Conservation (phyloP, 2,113 vertebrate genomes). For the Aix galericulata region DNA sequence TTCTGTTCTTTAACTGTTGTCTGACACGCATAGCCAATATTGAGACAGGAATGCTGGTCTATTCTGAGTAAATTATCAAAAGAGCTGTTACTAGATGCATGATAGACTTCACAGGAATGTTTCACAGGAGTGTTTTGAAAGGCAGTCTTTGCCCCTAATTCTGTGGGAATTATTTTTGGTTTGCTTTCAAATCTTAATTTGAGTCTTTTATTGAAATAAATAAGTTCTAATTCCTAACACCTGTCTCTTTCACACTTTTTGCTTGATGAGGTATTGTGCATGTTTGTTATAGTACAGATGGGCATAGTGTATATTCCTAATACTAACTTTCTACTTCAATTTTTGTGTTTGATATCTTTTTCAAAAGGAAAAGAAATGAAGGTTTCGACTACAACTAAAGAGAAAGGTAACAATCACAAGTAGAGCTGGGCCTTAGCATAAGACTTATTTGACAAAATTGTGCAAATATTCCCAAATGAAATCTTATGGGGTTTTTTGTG, state of each 20-base stretch:
- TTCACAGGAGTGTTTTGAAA: background rate
- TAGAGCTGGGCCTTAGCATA: background rate
- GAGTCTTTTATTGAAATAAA: background rate
- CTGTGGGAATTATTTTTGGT: background rate
- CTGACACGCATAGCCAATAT: background rate
- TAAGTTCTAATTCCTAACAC: background rate
- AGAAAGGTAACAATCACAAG: slow-evolving; percentile 46
- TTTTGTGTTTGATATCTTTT: background rate
- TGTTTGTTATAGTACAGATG: background rate
- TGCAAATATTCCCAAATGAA: background rate
- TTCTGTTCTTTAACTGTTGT: background rate
- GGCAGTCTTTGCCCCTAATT: background rate
- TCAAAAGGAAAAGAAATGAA: slow-evolving; percentile 54
- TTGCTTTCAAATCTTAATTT: background rate
- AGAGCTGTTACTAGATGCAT: background rate
- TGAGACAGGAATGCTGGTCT: background rate
- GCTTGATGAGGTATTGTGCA: background rate
- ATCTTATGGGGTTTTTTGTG: background rate
- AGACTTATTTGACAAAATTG: background rate
- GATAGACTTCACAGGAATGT: background rate
- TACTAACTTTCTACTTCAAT: background rate
- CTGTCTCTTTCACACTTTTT: background rate
- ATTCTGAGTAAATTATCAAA: background rate
- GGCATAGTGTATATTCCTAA: background rate
- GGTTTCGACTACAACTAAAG: background rate